A percentile compares a stretch with the other conserved stretches of the same genome.
phyloP scores from a whole-genome alignment of 2,113 vertebrate species.

The Microtus pennsylvanicus region DNA sequence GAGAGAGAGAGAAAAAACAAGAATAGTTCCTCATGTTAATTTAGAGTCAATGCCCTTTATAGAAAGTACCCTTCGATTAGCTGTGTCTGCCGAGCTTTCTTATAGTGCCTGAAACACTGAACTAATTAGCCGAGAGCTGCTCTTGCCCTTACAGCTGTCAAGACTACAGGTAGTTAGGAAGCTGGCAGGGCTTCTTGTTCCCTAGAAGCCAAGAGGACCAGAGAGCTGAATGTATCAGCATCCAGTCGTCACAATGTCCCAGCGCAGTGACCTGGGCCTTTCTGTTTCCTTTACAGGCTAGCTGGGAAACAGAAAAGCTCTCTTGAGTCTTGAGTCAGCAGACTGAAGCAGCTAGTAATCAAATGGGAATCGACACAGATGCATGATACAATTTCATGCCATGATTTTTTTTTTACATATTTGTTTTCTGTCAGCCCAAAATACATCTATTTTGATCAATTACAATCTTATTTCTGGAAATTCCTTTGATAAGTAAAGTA shows the following conservation, averaged over 20 bases:
- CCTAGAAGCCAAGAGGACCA: conserved; percentile 69
- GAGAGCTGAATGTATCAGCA: conserved; percentile 86
- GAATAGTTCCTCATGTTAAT: neutral
- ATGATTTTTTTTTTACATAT: conserved; percentile 50
- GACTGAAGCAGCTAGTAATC: conserved; percentile 57
- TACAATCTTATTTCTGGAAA: neutral
- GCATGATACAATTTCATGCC: neutral
- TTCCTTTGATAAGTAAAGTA: neutral
- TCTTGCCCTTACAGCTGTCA: conserved; percentile 38
- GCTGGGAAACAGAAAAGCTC: conserved; percentile 78
- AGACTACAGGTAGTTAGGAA: conserved; percentile 49
- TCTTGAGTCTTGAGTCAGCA: conserved; percentile 65
- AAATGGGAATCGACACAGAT: conserved; percentile 52
- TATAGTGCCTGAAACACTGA: conserved; percentile 50
- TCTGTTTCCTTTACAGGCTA: conserved; percentile 60
- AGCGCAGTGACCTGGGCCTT: conserved; percentile 81
- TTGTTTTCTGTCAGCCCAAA: conserved; percentile 22
- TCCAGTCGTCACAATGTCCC: conserved; percentile 80
- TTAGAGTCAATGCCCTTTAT: conserved; percentile 13
- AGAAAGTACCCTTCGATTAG: neutral
- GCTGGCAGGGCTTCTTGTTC: conserved; percentile 60
- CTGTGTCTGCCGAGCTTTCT: neutral
- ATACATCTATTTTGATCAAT: neutral
- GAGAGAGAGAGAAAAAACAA: neutral
- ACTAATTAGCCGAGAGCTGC: conserved; percentile 55